phyloP scores from a whole-genome alignment of 2,888 invertebrate species.

The Eurois occulta region DNA sequence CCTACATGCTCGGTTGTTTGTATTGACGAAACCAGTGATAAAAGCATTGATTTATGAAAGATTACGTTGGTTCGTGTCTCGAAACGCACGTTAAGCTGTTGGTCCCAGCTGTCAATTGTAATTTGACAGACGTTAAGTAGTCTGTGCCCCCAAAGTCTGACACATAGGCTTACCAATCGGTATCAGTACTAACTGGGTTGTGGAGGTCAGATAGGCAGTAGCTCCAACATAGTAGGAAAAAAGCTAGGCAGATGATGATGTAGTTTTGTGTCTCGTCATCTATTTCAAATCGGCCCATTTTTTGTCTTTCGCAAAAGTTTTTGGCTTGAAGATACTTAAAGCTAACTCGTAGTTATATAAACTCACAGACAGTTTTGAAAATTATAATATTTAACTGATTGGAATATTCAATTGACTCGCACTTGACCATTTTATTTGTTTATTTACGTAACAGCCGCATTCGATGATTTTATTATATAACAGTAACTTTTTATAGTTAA shows the following conservation, averaged over 20 bases:
- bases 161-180: no score
- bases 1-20: neutral
- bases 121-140: no score
- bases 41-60: neutral
- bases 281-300: neutral
- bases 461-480: conserved; percentile 24
- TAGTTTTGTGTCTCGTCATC: neutral
- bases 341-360: neutral
- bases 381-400: neutral
- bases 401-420: conserved; percentile 3
- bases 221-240: no score
- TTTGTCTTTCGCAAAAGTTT: neutral
- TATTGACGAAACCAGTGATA: neutral
- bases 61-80: neutral
- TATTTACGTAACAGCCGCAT: conserved; percentile 15
- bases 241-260: no score
- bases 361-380: neutral
- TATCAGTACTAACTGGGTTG: no score
- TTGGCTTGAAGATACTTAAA: neutral
- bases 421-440: conserved; percentile 14
- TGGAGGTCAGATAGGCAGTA: no score
- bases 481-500: conserved; percentile 27
- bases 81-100: no score
- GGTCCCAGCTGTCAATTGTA: no score
- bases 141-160: no score